Evolutionary conservation across 2,888 invertebrate species (phyloP).

Genomic region (Lordiphosa fenestrarum): DNA sequence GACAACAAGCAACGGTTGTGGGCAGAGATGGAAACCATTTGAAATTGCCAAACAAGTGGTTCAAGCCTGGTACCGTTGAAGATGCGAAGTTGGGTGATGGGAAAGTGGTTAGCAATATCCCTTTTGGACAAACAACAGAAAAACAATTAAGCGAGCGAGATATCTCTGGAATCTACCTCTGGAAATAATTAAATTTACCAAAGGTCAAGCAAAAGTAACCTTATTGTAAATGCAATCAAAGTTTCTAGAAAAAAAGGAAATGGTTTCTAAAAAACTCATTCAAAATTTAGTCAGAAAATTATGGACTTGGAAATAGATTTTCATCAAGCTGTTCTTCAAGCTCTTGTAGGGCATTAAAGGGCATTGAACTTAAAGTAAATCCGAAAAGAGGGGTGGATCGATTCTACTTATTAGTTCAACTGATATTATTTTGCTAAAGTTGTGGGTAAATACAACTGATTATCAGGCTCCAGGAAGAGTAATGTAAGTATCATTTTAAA

Average conservation of each 20-base stretch:
- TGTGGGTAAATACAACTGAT: too few species aligned
- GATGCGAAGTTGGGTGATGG: slow-evolving; percentile 6
- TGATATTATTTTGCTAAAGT: too few species aligned
- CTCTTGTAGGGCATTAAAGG: too few species aligned
- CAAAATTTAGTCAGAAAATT: too few species aligned
- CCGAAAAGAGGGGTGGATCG: too few species aligned
- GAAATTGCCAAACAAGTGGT: slow-evolving; percentile 49
- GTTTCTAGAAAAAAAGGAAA: background rate
- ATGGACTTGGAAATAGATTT: too few species aligned
- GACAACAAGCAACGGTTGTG: slow-evolving; percentile 40
- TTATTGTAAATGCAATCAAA: slow-evolving; percentile 1
- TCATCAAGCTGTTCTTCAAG: too few species aligned
- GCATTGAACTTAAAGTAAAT: too few species aligned
- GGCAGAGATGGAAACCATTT: slow-evolving; percentile 41
- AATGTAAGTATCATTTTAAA: too few species aligned
- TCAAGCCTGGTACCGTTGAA: slow-evolving; percentile 28
- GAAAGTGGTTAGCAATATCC: slow-evolving; percentile 3
- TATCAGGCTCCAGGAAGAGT: too few species aligned
- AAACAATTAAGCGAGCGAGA: slow-evolving; percentile 30
- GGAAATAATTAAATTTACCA: slow-evolving; percentile 24
- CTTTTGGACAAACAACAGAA: slow-evolving; percentile 13
- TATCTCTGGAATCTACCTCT: slow-evolving; percentile 33
- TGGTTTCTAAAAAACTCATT: too few species aligned
- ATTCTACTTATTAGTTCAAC: too few species aligned
- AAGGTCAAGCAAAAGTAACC: background rate